These are phyloP conservation scores for Melipona quadrifasciata DNA, from an alignment of 1,140 invertebrate species.

Conservation along the genomic window DNA sequence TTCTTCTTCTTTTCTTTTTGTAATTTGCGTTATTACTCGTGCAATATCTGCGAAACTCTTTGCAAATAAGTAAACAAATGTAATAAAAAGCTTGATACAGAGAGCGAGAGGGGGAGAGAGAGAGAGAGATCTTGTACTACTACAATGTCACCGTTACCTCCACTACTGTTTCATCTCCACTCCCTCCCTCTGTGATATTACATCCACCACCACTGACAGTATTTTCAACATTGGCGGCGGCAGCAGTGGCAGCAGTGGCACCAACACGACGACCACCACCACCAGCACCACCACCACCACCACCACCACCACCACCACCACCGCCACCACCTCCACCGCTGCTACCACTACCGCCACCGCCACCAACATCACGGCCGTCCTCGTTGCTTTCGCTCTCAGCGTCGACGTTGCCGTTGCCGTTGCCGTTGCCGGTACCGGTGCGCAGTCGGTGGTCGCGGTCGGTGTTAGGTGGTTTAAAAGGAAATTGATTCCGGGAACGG, in stretches of 20 bases:
- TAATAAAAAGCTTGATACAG: not conserved
- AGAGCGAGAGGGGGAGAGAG: not conserved
- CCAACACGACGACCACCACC: not conserved
- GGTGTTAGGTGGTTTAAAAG: slow-evolving; percentile 36
- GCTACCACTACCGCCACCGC: slow-evolving; percentile 20
- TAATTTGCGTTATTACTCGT: not conserved
- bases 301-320: slow-evolving; percentile 22
- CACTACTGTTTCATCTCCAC: slow-evolving; percentile 1
- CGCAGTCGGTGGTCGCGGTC: slow-evolving; percentile 44
- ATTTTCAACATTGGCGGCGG: slow-evolving; percentile 12
- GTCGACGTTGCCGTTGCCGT: slow-evolving; percentile 41
- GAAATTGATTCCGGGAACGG: slow-evolving; percentile 16
- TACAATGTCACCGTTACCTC: slow-evolving; percentile 29
- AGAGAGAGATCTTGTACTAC: not conserved
- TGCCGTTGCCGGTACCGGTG: slow-evolving; percentile 24
- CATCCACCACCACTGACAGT: slow-evolving; percentile 5
- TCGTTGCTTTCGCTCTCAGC: slow-evolving; percentile 49
- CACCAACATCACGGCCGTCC: slow-evolving; percentile 30
- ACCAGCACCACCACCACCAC: not conserved
- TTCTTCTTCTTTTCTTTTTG: not conserved
- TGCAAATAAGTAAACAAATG: not conserved
- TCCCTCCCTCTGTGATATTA: slow-evolving; percentile 1
- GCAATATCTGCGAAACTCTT: not conserved
- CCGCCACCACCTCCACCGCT: slow-evolving; percentile 1
- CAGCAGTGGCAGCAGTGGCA: not conserved